phyloP scores from a whole-genome alignment of 2,113 vertebrate species.

The Micronycteris hirsuta region DNA sequence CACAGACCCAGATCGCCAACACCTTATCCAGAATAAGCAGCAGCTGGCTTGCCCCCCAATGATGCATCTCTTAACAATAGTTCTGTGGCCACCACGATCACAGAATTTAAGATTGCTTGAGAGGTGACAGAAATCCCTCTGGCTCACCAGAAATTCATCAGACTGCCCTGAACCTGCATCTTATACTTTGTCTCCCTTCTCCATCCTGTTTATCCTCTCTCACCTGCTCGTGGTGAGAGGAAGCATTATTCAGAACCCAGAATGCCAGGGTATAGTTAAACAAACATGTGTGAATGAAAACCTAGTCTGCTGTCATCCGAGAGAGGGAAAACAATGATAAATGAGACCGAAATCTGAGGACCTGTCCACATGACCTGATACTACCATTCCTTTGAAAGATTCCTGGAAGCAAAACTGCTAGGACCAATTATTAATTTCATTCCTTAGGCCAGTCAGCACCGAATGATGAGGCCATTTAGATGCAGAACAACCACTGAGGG shows the following conservation, averaged over 20 bases:
- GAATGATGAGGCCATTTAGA: constrained; percentile 29
- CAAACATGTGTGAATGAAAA: neutral
- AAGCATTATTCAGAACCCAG: neutral
- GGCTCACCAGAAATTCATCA: neutral
- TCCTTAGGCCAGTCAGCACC: neutral
- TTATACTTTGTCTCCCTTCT: neutral
- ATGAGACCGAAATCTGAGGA: neutral
- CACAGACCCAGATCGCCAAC: neutral
- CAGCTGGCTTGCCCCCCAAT: neutral
- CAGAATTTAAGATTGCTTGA: neutral
- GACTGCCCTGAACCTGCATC: neutral
- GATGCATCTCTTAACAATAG: neutral
- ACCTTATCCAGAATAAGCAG: neutral
- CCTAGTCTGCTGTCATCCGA: neutral
- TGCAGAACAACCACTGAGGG: neutral
- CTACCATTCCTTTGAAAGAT: neutral
- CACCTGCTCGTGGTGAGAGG: neutral
- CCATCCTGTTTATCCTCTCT: neutral
- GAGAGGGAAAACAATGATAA: neutral
- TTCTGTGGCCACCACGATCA: neutral
- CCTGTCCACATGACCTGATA: neutral
- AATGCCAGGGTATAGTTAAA: neutral
- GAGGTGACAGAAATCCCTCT: neutral
- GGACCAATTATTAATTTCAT: neutral
- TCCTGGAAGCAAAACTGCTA: constrained; percentile 1